Evolutionary conservation across 2,888 invertebrate species (phyloP).

Genomic region (Ommatoiulus sabulosus): DNA sequence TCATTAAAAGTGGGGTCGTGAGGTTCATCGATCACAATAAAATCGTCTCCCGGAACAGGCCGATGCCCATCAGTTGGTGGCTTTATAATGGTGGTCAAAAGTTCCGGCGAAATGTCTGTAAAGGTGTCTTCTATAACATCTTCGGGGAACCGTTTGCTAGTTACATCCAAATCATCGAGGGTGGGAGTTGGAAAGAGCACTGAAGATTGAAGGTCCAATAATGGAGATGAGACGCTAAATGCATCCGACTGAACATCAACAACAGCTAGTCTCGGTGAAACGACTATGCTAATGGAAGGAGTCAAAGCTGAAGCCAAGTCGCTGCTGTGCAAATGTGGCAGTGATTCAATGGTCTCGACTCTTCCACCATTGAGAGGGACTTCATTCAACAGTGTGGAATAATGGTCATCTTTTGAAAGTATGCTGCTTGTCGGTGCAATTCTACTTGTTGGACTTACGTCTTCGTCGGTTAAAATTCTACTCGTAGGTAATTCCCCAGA

Average conservation of each 20-base stretch:
- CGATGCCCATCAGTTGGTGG: neutral
- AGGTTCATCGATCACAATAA: slow-evolving; percentile 57
- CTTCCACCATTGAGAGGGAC: slow-evolving; percentile 42
- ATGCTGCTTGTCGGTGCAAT: neutral
- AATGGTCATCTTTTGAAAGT: neutral
- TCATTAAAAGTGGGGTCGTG: slow-evolving; percentile 58
- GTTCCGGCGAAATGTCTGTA: neutral
- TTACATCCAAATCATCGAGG: neutral
- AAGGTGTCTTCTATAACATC: neutral
- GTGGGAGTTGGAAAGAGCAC: neutral
- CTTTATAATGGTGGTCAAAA: neutral
- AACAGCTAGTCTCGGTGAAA: neutral
- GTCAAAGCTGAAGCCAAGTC: neutral
- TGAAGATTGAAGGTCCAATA: neutral
- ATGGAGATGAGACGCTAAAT: neutral
- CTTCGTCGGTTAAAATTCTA: neutral
- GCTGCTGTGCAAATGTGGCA: neutral
- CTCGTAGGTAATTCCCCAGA: neutral
- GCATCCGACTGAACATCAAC: neutral
- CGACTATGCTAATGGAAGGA: neutral
- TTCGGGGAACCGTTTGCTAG: slow-evolving; percentile 40
- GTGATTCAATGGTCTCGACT: neutral
- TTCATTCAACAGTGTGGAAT: slow-evolving; percentile 47
- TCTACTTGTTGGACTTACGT: neutral
- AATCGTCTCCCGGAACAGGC: slow-evolving; percentile 51